A percentile compares a stretch with the other conserved stretches of the same genome.
phyloP scores from a whole-genome alignment of 2,113 vertebrate genomes.

The Esox niger region DNA sequence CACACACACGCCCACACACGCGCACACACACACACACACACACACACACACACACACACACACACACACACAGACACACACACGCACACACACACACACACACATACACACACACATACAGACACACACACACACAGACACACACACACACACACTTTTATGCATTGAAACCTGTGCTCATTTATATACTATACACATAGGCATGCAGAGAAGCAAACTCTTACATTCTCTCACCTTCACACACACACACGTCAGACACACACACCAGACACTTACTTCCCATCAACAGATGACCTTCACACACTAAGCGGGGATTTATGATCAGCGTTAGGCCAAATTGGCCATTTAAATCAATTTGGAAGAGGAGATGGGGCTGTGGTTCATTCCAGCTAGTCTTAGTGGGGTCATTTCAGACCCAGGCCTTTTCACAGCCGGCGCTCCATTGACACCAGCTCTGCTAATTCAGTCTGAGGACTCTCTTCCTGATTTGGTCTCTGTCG shows the following conservation, averaged over 20 bases:
- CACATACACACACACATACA: not conserved
- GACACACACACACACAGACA: not conserved
- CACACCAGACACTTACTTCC: not conserved
- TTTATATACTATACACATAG: not conserved
- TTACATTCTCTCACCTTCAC: not conserved
- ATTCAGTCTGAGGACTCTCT: constrained; percentile 20
- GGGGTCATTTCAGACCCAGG: constrained; percentile 22
- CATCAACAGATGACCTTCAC: not conserved
- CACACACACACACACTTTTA: constrained; percentile 1
- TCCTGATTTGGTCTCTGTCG: constrained; percentile 8
- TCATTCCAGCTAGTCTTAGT: constrained; percentile 40
- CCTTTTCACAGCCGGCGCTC: not conserved
- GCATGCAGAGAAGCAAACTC: not conserved
- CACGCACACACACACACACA: not conserved
- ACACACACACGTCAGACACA: not conserved
- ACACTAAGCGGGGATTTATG: not conserved
- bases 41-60: not conserved
- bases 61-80: not conserved
- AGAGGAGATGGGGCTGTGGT: constrained; percentile 25
- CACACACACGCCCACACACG: not conserved
- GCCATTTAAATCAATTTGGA: constrained; percentile 38
- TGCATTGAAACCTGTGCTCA: not conserved
- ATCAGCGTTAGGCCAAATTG: constrained; percentile 17
- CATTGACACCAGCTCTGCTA: constrained; percentile 21
- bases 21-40: not conserved